Evolutionary conservation across 23 tunicate genomes (phyloP), one percentile per base, ranked within the genome.

Genomic region (Ascidia mentula): DNA sequence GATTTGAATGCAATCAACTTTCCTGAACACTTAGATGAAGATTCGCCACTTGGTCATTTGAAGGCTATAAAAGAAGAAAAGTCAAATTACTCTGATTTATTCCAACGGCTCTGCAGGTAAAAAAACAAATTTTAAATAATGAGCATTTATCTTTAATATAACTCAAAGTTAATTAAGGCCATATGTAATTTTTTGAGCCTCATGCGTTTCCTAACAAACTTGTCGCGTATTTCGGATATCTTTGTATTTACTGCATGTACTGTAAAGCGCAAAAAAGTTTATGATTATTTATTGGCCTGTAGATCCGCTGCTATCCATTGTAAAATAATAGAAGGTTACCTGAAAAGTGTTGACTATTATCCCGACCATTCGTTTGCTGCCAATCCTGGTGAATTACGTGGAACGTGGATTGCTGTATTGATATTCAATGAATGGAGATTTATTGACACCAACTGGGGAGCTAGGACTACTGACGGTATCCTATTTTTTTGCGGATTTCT

Each of bases 381-480:
- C 6, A 34, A 26, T 12, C 60, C 75, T 6, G 86, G 81, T 24
- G 65, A 53, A 28, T 85, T 82, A 38, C 61, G 82, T 3, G 96
- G 90, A 30, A 28, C 46, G 38, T 90, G 96, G 96, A 85, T 85
- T 37, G 96, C 83, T 18, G 96, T 90, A 34, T 69, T 90, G 0
- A 59, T 90, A 7, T 79, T 80, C 33, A 75, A 83, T 38, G 90
- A 90, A 40, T 90, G 96, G 96, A 77, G 90, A 76, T 53, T 90
- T 0, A 81, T 90, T 3, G 90, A 90, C 60, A 85, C 86, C 0
- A 69, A 80, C 79, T 82, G 96, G 86, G 96, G 95, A 31, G 88
- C 95, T 0, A 79, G 95, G 9, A 85, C 79, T 70, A 61, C 84
- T 20, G 38, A 72, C 31, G 95, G 95, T 89, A 53, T 5, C 28